A percentile compares a stretch with the other conserved stretches of the same genome.
Conservation (phyloP, 1,140 invertebrate genomes). For the Heliconius himera region DNA sequence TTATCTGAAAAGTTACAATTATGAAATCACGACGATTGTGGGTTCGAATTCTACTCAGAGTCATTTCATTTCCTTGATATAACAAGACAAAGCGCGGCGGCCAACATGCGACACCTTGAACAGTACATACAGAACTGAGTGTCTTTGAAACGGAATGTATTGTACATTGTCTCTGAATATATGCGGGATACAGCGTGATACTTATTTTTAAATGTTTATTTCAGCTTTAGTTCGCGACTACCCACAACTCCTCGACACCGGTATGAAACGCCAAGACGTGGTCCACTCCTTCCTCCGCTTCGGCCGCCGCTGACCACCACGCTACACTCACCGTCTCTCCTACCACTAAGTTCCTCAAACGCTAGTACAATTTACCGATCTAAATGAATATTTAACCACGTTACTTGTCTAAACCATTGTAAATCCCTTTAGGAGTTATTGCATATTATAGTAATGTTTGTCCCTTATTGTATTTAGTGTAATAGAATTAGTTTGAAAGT, state of each 20-base stretch:
- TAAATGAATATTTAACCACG: conserved; percentile 17
- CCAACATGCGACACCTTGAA: no score
- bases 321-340: conserved; percentile 21
- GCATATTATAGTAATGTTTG: conserved; percentile 30
- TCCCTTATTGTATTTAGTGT: conserved; percentile 7
- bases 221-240: conserved; percentile 77
- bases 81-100: no score
- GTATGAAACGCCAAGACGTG: conserved; percentile 89
- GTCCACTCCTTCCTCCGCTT: conserved; percentile 92
- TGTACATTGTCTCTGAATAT: no score
- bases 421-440: conserved; percentile 56
- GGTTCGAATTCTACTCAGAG: not conserved
- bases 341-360: conserved; percentile 3
- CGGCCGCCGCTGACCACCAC: conserved; percentile 82
- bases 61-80: no score
- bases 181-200: no score
- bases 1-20: no score
- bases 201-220: not conserved
- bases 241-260: conserved; percentile 82
- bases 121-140: no score
- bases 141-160: no score
- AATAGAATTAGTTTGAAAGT: not conserved
- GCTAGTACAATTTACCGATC: conserved; percentile 12
- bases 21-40: no score
- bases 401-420: conserved; percentile 71